Conservation (phyloP, 2,113 vertebrate genomes). For the Lagopus muta region DNA sequence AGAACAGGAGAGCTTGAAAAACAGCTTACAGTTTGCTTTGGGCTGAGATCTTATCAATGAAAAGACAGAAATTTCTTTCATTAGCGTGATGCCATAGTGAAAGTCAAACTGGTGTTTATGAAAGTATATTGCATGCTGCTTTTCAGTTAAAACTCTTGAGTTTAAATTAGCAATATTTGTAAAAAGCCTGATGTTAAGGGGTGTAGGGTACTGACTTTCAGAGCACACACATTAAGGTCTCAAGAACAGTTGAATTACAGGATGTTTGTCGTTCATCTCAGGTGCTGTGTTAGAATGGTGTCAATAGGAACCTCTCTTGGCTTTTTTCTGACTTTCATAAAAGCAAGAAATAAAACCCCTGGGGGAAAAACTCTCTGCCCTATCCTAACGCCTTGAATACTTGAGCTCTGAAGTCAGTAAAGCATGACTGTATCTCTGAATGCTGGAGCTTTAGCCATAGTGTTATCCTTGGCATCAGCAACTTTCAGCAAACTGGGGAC, state of each 20-base stretch:
- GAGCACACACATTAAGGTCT: conserved; percentile 38
- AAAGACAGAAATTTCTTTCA: conserved; percentile 34
- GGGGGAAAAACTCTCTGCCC: not conserved
- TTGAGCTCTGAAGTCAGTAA: conserved; percentile 62
- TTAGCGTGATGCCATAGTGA: not conserved
- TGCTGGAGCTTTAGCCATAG: conserved; percentile 34
- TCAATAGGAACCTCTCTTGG: conserved; percentile 42
- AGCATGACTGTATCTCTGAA: conserved; percentile 23
- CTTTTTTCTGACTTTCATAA: conserved; percentile 41
- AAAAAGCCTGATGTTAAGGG: conserved; percentile 23
- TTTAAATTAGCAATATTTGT: conserved; percentile 17
- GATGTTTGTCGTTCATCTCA: conserved; percentile 44
- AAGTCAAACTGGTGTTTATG: conserved; percentile 16
- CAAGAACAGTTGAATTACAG: not conserved
- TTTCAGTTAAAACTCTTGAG: not conserved
- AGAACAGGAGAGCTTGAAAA: conserved; percentile 41
- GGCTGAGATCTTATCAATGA: conserved; percentile 63
- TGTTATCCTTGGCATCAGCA: conserved; percentile 57
- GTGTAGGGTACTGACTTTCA: not conserved
- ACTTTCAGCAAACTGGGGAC: not conserved
- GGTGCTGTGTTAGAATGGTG: conserved; percentile 32
- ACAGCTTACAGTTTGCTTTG: conserved; percentile 45
- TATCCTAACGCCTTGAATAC: conserved; percentile 16
- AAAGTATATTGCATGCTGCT: not conserved
- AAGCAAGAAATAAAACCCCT: conserved; percentile 42